Conservation (phyloP, 1,140 invertebrate species). For the Theocolax elegans region DNA sequence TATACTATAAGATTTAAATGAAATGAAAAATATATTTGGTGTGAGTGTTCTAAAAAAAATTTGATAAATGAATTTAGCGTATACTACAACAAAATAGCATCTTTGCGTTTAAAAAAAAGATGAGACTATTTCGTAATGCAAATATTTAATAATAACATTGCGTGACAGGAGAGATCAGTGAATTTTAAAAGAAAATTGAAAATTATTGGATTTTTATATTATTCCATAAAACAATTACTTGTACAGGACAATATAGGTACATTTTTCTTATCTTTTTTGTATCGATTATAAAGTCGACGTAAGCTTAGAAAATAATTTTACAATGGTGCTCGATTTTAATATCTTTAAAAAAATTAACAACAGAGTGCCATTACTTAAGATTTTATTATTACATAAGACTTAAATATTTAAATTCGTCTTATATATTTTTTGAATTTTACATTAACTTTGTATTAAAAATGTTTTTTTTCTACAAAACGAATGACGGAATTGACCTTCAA, state of each 20-base stretch:
- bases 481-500: no score
- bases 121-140: slow-evolving; percentile 29
- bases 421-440: no score
- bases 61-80: slow-evolving; percentile 13
- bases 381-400: background rate
- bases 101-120: slow-evolving; percentile 17
- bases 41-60: slow-evolving; percentile 26
- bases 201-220: slow-evolving; percentile 14
- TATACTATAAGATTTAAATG: slow-evolving; percentile 27
- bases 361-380: slow-evolving; percentile 28
- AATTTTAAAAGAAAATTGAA: slow-evolving; percentile 9
- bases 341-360: slow-evolving; percentile 22
- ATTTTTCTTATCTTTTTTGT: no score
- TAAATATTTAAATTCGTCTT: background rate
- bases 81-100: slow-evolving; percentile 42
- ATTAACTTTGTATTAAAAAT: no score
- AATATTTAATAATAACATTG: slow-evolving; percentile 39
- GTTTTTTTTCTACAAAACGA: no score
- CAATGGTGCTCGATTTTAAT: slow-evolving; percentile 31
- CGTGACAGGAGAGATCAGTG: slow-evolving; percentile 1
- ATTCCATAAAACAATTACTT: slow-evolving; percentile 26
- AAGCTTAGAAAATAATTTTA: slow-evolving; percentile 29
- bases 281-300: slow-evolving; percentile 30
- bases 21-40: slow-evolving; percentile 37
- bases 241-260: slow-evolving; percentile 34